A percentile compares a stretch with the other conserved stretches of the same genome.
Conservation (phyloP, 2,888 invertebrate genomes). For the Augiades crinisus region DNA sequence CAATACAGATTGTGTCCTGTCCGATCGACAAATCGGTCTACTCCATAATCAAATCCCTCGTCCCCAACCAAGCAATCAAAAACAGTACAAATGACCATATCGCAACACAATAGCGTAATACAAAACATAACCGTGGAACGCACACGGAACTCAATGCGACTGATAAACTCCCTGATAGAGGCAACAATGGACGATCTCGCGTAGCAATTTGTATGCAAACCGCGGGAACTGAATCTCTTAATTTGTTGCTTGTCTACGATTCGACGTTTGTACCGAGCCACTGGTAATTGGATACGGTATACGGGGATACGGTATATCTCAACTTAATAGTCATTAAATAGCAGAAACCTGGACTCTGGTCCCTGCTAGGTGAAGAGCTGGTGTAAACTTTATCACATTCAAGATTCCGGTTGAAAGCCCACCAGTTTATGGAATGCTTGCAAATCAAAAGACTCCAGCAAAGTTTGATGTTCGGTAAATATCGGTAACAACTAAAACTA, state of each 20-base stretch:
- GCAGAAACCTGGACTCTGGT: not conserved
- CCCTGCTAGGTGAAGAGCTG: too few relatives aligned
- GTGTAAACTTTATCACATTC: too few relatives aligned
- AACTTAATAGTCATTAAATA: not conserved
- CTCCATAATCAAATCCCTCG: too few relatives aligned
- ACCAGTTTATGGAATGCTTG: too few relatives aligned
- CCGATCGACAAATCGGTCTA: too few relatives aligned
- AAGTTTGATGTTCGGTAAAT: too few relatives aligned
- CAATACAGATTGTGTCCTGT: too few relatives aligned
- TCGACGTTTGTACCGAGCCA: slow-evolving; percentile 42
- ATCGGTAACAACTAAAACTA: too few relatives aligned
- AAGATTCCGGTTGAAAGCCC: too few relatives aligned
- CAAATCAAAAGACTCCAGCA: too few relatives aligned
- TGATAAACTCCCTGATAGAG: slow-evolving; percentile 45
- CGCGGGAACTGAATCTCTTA: slow-evolving; percentile 65
- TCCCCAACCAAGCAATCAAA: too few relatives aligned
- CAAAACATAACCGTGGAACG: slow-evolving; percentile 28
- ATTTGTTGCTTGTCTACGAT: slow-evolving; percentile 59
- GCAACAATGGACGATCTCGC: slow-evolving; percentile 61
- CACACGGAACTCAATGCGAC: slow-evolving; percentile 48
- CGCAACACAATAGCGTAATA: slow-evolving; percentile 27
- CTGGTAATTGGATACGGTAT: slow-evolving; percentile 22
- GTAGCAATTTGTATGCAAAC: slow-evolving; percentile 71
- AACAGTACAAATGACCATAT: slow-evolving; percentile 10
- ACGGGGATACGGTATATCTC: slow-evolving; percentile 16